Percentiles rank a stretch among this genome's conserved stretches.
Evolutionary conservation across 2,113 vertebrate species (phyloP).

Genomic region (Gasterosteus nipponicus): DNA sequence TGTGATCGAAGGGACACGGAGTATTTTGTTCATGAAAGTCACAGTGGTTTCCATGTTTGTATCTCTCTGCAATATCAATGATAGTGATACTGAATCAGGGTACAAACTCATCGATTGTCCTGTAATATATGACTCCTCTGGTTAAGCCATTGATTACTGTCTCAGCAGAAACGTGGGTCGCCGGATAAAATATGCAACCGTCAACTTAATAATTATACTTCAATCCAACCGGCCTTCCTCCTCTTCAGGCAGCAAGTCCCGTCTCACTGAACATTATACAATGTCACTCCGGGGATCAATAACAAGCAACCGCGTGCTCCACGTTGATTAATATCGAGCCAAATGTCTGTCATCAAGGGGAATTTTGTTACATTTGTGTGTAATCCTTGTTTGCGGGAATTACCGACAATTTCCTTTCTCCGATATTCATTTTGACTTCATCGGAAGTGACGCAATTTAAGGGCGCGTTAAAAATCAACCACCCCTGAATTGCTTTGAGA

Average conservation of each 20-base stretch:
- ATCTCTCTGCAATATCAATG: conserved; percentile 3
- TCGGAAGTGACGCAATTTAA: conserved; percentile 26
- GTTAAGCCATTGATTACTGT: conserved; percentile 71
- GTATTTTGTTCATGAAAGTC: conserved; percentile 1
- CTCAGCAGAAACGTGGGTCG: conserved; percentile 53
- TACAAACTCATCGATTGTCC: conserved; percentile 52
- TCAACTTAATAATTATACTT: conserved; percentile 69
- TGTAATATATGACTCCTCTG: conserved; percentile 60
- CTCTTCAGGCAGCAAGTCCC: conserved; percentile 46
- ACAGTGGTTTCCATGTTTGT: neutral
- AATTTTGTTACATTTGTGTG: neutral
- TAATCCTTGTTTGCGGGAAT: neutral
- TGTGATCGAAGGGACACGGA: neutral
- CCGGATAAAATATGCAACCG: conserved; percentile 62
- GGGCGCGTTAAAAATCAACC: neutral
- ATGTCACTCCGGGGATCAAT: conserved; percentile 43
- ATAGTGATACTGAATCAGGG: conserved; percentile 28
- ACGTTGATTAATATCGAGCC: conserved; percentile 28
- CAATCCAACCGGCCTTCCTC: conserved; percentile 40
- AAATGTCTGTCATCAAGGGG: neutral
- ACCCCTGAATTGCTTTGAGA: conserved; percentile 29
- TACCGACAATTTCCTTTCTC: conserved; percentile 4
- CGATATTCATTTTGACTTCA: neutral
- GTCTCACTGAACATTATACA: conserved; percentile 38
- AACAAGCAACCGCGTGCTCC: conserved; percentile 41